These are phyloP conservation scores for Cyprinodon variegatus DNA, from an alignment of 2,113 vertebrate genomes.

Conservation along the genomic window DNA sequence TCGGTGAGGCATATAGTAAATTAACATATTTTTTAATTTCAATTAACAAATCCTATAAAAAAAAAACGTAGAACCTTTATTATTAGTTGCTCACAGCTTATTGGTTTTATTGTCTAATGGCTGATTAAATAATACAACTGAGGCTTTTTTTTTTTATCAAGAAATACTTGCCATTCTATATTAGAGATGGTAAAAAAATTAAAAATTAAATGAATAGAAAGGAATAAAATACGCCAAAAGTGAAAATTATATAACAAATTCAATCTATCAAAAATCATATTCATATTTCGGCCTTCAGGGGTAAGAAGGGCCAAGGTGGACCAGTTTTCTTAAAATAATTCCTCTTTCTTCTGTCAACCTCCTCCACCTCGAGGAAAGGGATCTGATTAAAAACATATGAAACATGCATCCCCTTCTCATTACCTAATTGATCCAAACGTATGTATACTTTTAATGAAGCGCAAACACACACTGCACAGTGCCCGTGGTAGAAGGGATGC, in stretches of 20 bases:
- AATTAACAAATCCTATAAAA: slow-evolving; percentile 68
- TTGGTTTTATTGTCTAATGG: slow-evolving; percentile 74
- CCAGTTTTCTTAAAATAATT: slow-evolving; percentile 22
- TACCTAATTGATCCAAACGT: slow-evolving; percentile 67
- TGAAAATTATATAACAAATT: neutral
- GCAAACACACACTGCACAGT: slow-evolving; percentile 59
- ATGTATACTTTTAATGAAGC: slow-evolving; percentile 68
- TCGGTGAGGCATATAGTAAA: slow-evolving; percentile 37
- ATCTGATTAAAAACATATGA: slow-evolving; percentile 48
- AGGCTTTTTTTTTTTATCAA: slow-evolving; percentile 44
- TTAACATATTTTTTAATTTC: slow-evolving; percentile 78
- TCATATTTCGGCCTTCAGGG: slow-evolving; percentile 18
- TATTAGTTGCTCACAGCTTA: slow-evolving; percentile 70
- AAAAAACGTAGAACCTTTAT: slow-evolving; percentile 64
- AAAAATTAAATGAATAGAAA: neutral
- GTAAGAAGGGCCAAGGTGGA: slow-evolving; percentile 26
- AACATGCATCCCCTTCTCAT: slow-evolving; percentile 67
- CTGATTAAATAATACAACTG: slow-evolving; percentile 74
- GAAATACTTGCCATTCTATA: neutral
- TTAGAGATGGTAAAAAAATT: neutral
- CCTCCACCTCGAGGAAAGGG: slow-evolving; percentile 57
- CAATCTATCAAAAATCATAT: neutral
- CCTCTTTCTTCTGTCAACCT: slow-evolving; percentile 21
- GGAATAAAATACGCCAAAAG: neutral
- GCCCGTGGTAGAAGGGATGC: slow-evolving; percentile 26